A percentile compares a stretch with the other conserved stretches of the same genome.
Evolutionary conservation across 2,797 vertebrate genomes (phyloP).

Genomic region (Nasua narica): DNA sequence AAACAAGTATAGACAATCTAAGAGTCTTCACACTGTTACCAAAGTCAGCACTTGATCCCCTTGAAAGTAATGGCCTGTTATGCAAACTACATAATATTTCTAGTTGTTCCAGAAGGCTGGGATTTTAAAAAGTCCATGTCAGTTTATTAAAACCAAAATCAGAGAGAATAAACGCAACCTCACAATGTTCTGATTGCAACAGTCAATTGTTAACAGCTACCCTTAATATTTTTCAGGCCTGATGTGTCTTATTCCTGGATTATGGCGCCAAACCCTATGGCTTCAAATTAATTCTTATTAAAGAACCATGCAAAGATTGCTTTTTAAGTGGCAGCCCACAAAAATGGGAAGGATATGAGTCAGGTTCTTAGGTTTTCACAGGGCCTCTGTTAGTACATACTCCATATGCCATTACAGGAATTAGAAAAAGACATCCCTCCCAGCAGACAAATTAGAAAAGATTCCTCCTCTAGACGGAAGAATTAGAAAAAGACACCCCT

Average conservation of each 20-base stretch:
- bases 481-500: neutral
- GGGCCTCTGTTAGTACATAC: neutral
- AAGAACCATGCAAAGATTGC: slow-evolving; percentile 18
- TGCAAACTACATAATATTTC: neutral
- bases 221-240: slow-evolving; percentile 59
- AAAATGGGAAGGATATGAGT: slow-evolving; percentile 57
- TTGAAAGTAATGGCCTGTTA: neutral
- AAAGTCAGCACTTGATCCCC: neutral
- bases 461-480: neutral
- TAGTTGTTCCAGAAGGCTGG: neutral
- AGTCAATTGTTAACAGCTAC: slow-evolving; percentile 55
- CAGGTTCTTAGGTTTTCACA: slow-evolving; percentile 22
- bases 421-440: slow-evolving; percentile 33
- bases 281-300: slow-evolving; percentile 52
- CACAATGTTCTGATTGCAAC: neutral
- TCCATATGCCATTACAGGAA: neutral
- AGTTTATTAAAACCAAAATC: slow-evolving; percentile 45
- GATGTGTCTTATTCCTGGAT: neutral
- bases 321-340: slow-evolving; percentile 42
- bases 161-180: neutral
- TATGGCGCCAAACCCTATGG: slow-evolving; percentile 29
- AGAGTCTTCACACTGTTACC: neutral
- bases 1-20: neutral
- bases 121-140: slow-evolving; percentile 22
- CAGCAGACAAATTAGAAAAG: slow-evolving; percentile 49